Evolutionary conservation across 2,888 invertebrate species (phyloP), one percentile per base, ranked within the genome.

Genomic region (Cephus sareptanus): DNA sequence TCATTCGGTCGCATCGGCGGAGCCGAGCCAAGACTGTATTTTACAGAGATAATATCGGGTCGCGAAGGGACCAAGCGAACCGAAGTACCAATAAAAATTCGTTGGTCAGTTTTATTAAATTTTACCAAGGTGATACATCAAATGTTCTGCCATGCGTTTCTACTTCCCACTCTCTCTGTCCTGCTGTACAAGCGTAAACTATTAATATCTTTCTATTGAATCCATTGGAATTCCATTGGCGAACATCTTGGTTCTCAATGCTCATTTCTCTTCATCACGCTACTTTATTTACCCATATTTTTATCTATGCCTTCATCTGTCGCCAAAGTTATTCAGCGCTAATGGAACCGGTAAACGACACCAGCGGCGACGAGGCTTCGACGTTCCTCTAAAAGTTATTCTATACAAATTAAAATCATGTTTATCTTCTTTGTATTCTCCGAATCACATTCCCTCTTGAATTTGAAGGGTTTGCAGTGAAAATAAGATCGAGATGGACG

Each of bases 41-140:
- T 84, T 82, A 83, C 80, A 81, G 80, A 73, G 82, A 83, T 83
- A 83, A 83, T 83, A 83, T 83, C 81, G 82, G 81, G 80, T 80
- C 77, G 56, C 40, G 33, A 37, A 30, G 78, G 69, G 73, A 71
- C 75, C 35, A 31, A 34, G 73, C 35, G 9, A 56, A 74, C 75
- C 77, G 76, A 79, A 81, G 79, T 77, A 79, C 80, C 83, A 81
- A 84, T 84, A 81, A 84, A 84, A 84, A 83, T 81, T 84, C 78
- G 78, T 80, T 77, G 79, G 76, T 71, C 79, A 82, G 83, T 84
- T 79, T 83, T 82, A 84, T 84, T 84, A 82, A 84, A 84, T 83
- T 84, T 84, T 79, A 15, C 77, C n/a, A 74, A 69, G 77, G 79
- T 75, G 74, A 79, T 77, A 75, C 79, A 71, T 71, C 74, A 37